Conservation (phyloP, 2,888 invertebrate genomes). For the Pandemis corylana region DNA sequence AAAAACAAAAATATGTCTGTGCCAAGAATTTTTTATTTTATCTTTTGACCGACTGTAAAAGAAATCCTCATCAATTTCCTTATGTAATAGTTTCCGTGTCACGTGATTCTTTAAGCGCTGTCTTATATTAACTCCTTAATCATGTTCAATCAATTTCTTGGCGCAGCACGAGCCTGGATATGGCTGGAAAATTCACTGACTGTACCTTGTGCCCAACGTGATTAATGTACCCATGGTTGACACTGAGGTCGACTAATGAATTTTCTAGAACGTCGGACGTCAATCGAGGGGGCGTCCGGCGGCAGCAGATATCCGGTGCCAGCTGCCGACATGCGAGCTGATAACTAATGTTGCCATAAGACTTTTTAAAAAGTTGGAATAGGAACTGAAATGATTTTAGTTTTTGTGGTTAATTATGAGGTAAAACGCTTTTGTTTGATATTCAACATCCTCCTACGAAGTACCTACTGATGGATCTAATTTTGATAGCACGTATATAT, state of each 20-base stretch:
- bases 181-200: neutral
- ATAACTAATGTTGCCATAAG: neutral
- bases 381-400: neutral
- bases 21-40: too few species aligned
- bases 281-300: slow-evolving; percentile 14
- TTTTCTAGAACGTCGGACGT: slow-evolving; percentile 23
- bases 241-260: slow-evolving; percentile 20
- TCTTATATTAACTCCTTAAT: neutral
- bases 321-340: slow-evolving; percentile 20
- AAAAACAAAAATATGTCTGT: too few species aligned
- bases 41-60: too few species aligned
- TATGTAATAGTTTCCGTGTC: too few species aligned
- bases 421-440: neutral
- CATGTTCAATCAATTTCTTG: neutral
- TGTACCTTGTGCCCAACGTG: neutral
- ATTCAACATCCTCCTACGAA: too few species aligned
- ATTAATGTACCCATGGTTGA: slow-evolving; percentile 8
- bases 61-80: too few species aligned
- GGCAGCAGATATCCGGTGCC: slow-evolving; percentile 29
- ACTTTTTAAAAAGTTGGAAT: neutral
- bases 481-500: too few species aligned
- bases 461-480: too few species aligned
- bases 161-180: neutral
- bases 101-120: neutral
- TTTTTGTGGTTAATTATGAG: neutral